Evolutionary conservation across 2,888 invertebrate species (phyloP).

Genomic region (Limnephilus rhombicus): DNA sequence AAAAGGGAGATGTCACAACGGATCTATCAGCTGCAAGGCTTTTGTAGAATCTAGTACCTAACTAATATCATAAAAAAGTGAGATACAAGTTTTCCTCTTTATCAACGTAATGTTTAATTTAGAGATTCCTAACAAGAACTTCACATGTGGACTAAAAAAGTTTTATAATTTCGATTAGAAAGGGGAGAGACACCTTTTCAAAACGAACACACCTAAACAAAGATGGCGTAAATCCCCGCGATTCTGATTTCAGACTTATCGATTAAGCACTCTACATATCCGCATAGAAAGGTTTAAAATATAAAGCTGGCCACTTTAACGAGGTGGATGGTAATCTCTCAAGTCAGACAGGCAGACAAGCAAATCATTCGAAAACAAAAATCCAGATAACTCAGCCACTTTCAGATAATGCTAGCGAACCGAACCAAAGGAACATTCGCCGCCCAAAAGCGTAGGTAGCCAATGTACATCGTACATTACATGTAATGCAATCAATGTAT

Average conservation of each 20-base stretch:
- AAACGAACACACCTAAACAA: not conserved
- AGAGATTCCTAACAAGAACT: not conserved
- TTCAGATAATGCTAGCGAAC: conserved; percentile 2
- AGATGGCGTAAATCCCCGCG: not conserved
- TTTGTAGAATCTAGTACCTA: not conserved
- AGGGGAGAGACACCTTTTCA: not conserved
- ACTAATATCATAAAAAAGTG: not conserved
- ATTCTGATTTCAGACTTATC: not conserved
- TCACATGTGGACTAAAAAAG: not conserved
- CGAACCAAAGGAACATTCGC: conserved; percentile 4
- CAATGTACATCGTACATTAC: not conserved
- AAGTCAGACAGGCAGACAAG: conserved; percentile 15
- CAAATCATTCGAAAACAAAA: conserved; percentile 17
- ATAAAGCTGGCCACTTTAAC: conserved; percentile 9
- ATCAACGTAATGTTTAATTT: not conserved
- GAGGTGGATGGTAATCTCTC: conserved; percentile 26
- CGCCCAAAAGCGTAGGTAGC: conserved; percentile 11
- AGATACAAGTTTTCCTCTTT: not conserved
- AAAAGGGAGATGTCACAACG: too few species aligned
- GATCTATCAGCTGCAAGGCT: not conserved
- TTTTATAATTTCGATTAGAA: not conserved
- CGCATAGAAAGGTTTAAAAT: conserved; percentile 2
- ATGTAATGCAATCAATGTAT: conserved; percentile 1
- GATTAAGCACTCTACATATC: not conserved
- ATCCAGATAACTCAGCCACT: not conserved